Conservation (phyloP, 2,113 vertebrate species). For the Furnarius figulus region DNA sequence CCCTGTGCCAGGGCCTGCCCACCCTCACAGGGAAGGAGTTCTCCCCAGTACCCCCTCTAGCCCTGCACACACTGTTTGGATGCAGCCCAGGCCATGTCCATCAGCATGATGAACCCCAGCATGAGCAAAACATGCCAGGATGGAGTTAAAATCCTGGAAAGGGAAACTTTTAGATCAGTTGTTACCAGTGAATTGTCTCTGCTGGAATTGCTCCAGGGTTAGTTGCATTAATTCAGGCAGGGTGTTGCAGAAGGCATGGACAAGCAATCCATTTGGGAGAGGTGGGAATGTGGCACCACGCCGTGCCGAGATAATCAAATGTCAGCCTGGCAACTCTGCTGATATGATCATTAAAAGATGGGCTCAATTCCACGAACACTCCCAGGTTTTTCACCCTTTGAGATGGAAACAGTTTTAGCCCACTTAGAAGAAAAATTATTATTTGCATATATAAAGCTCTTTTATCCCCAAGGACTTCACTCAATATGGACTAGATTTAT, state of each 20-base stretch:
- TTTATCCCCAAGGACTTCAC: background rate
- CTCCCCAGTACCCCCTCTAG: background rate
- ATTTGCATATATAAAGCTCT: conserved; percentile 36
- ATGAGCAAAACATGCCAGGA: background rate
- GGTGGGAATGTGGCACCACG: background rate
- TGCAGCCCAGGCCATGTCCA: background rate
- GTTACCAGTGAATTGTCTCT: background rate
- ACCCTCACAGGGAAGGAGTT: background rate
- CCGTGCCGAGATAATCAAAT: conserved; percentile 35
- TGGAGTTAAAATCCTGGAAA: background rate
- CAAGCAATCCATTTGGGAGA: conserved; percentile 53
- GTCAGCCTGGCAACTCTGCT: conserved; percentile 49
- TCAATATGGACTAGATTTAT: background rate
- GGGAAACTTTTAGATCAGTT: background rate
- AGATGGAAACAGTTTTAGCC: conserved; percentile 16
- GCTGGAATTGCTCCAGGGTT: conserved; percentile 42
- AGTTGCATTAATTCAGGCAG: conserved; percentile 3
- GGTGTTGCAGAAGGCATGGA: conserved; percentile 28
- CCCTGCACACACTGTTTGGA: background rate
- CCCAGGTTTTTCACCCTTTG: conserved; percentile 34
- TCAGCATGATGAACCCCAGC: accelerated
- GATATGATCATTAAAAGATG: conserved; percentile 48
- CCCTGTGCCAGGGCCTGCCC: background rate
- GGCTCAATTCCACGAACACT: conserved; percentile 51
- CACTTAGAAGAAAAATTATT: conserved; percentile 5